phyloP scores from a whole-genome alignment of 2,888 invertebrate genomes.

The Aricia artaxerxes region DNA sequence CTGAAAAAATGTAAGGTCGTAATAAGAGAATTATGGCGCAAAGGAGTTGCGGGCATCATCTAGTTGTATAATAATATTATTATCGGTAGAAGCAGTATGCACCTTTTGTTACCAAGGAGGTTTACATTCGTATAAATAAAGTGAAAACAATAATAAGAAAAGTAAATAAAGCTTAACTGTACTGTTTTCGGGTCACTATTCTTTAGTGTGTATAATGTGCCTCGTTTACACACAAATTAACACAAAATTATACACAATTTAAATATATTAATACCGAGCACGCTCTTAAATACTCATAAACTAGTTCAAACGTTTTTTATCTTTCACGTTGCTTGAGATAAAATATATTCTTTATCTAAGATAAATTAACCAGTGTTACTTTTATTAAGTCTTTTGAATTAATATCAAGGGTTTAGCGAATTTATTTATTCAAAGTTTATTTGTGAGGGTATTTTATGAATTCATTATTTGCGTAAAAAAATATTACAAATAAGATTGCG shows the following conservation, averaged over 20 bases:
- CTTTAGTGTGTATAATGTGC: neutral
- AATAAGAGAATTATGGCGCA: too few species aligned
- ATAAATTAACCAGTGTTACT: neutral
- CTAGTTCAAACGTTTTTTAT: conserved; percentile 8
- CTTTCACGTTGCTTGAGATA: neutral
- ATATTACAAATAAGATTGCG: too few species aligned
- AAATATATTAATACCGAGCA: neutral
- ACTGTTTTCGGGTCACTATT: neutral
- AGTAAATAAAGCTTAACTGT: conserved; percentile 9
- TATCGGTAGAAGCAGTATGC: too few species aligned
- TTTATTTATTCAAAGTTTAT: neutral
- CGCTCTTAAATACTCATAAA: neutral
- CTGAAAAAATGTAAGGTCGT: too few species aligned
- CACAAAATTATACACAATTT: conserved; percentile 17
- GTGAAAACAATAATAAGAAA: neutral
- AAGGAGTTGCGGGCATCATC: too few species aligned
- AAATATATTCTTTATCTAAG: neutral
- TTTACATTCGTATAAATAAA: neutral
- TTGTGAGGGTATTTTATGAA: neutral
- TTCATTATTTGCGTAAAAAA: neutral
- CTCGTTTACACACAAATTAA: conserved; percentile 7
- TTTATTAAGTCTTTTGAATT: neutral
- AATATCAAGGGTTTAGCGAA: neutral
- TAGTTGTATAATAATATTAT: neutral
- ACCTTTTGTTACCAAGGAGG: neutral